Percentiles rank a stretch among this genome's conserved stretches.
Evolutionary conservation across 1,140 invertebrate species (phyloP).

Genomic region (Habropoda laboriosa): DNA sequence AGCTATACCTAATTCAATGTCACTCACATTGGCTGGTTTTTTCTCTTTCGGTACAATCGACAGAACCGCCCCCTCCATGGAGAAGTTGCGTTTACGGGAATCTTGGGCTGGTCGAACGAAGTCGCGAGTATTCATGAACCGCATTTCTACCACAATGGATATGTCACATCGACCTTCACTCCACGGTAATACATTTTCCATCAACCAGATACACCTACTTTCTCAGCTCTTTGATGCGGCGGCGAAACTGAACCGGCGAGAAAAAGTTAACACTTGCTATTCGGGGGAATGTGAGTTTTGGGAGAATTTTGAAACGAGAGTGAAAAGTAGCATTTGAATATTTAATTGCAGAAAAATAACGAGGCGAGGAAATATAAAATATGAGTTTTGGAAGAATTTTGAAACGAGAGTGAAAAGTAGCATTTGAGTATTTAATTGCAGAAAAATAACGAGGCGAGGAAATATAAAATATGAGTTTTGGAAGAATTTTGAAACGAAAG

Average conservation of each 20-base stretch:
- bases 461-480: too few relatives aligned
- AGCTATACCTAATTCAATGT: constrained; percentile 74
- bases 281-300: too few relatives aligned
- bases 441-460: too few relatives aligned
- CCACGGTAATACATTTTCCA: constrained; percentile 39
- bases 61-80: neutral
- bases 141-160: constrained; percentile 73
- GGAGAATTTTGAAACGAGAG: too few relatives aligned
- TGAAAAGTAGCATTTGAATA: too few relatives aligned
- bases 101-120: constrained; percentile 59
- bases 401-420: too few relatives aligned
- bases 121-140: constrained; percentile 72
- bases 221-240: neutral
- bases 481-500: too few relatives aligned
- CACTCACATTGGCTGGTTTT: constrained; percentile 49
- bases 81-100: constrained; percentile 64
- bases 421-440: too few relatives aligned
- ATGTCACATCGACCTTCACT: constrained; percentile 64
- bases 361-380: too few relatives aligned
- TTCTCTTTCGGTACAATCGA: constrained; percentile 27
- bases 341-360: too few relatives aligned
- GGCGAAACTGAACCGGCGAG: constrained; percentile 4
- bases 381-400: too few relatives aligned
- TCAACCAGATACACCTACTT: neutral
- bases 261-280: neutral